Percentiles rank a stretch among this genome's conserved stretches.
Evolutionary conservation across 1,140 invertebrate genomes (phyloP).

Genomic region (Philopotamus ludificatus): DNA sequence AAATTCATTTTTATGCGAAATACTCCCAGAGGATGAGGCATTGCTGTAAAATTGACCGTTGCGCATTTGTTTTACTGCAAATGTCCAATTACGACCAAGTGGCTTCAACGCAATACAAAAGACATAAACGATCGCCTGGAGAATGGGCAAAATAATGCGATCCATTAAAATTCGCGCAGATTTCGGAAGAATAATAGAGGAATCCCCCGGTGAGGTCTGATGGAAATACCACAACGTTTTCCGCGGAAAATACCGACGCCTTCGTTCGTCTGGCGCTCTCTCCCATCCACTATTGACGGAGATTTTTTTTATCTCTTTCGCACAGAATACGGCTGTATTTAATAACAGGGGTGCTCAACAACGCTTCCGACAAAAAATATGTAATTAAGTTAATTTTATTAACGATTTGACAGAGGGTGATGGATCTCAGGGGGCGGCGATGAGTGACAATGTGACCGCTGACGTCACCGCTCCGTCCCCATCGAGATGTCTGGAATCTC

Average conservation of each 20-base stretch:
- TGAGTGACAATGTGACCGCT: no score
- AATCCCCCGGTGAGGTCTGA: conserved; percentile 8
- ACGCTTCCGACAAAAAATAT: not conserved
- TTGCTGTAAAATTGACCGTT: no score
- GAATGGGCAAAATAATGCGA: conserved; percentile 14
- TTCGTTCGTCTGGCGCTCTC: conserved; percentile 7
- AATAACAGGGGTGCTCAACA: not conserved
- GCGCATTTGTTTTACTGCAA: no score
- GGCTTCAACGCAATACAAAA: no score
- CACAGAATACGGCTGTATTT: not conserved
- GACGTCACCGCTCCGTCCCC: no score
- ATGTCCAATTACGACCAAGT: no score
- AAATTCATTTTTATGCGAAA: no score
- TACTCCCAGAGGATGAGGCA: no score
- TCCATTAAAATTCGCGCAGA: conserved; percentile 20
- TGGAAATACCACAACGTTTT: conserved; percentile 26
- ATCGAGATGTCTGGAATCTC: no score
- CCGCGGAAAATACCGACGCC: conserved; percentile 7
- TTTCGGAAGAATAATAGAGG: conserved; percentile 28
- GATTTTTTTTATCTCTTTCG: not conserved
- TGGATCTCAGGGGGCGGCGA: no score
- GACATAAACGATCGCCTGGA: conserved; percentile 6
- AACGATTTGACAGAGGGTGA: no score
- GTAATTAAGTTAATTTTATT: no score
- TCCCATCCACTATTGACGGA: conserved; percentile 9